Conservation (phyloP, 2,797 vertebrate species). For the Sebastes melanostomus region DNA sequence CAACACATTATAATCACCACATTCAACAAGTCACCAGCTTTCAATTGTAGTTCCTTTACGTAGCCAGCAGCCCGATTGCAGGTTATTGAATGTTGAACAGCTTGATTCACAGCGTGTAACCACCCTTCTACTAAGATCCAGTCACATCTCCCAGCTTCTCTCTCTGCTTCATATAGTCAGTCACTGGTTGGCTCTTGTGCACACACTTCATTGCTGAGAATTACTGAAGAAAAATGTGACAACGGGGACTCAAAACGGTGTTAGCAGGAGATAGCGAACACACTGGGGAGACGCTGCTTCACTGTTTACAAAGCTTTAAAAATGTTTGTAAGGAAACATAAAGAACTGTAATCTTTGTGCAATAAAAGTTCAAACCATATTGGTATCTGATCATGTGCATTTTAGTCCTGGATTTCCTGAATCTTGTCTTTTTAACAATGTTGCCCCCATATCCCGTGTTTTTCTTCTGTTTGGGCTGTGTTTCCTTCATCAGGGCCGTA, state of each 20-base stretch:
- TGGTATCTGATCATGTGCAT: neutral
- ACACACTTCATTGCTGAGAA: constrained; percentile 28
- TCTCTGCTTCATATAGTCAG: constrained; percentile 35
- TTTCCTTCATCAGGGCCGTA: neutral
- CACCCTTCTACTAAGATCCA: neutral
- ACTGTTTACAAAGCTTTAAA: constrained; percentile 82
- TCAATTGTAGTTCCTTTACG: neutral
- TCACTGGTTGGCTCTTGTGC: constrained; percentile 47
- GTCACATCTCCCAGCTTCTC: neutral
- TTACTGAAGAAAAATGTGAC: constrained; percentile 17
- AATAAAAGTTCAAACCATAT: constrained; percentile 75
- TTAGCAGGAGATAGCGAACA: constrained; percentile 29
- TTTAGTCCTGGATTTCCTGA: neutral
- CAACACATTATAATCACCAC: constrained; percentile 13
- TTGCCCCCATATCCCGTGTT: neutral
- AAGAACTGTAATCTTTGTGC: constrained; percentile 75
- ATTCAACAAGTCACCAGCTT: constrained; percentile 4
- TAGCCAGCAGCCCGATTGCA: neutral
- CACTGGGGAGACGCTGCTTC: constrained; percentile 67
- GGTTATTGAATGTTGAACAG: constrained; percentile 14
- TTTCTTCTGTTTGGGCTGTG: no score
- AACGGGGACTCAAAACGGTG: constrained; percentile 37
- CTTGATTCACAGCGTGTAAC: neutral
- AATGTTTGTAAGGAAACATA: constrained; percentile 69
- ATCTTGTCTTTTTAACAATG: neutral